Conservation (phyloP, 1,140 invertebrate species). For the Cryptotermes secundus region DNA sequence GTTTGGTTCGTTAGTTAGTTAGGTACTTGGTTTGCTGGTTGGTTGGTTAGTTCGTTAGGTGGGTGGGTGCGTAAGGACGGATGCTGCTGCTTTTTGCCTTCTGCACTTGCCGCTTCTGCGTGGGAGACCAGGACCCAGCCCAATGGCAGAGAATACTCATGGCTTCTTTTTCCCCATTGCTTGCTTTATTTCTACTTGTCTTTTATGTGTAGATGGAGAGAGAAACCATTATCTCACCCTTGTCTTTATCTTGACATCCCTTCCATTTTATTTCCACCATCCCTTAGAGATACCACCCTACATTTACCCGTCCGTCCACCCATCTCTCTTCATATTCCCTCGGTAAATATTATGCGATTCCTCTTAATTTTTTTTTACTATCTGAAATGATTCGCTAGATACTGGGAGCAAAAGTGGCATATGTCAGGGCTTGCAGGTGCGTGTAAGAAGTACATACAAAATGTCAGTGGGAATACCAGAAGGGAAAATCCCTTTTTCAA, state of each 20-base stretch:
- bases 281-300: neutral
- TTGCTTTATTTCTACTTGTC: neutral
- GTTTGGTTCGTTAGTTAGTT: no score
- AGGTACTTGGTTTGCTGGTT: no score
- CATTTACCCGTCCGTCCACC: conserved; percentile 5
- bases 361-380: neutral
- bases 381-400: neutral
- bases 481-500: no score
- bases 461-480: no score
- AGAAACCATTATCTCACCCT: conserved; percentile 18
- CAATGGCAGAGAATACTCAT: conserved; percentile 12
- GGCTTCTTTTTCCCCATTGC: neutral
- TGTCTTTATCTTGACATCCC: neutral
- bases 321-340: conserved; percentile 9
- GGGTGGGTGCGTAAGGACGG: no score
- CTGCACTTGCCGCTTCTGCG: neutral
- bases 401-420: neutral
- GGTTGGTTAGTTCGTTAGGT: no score
- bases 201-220: neutral
- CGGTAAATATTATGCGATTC: neutral
- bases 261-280: neutral
- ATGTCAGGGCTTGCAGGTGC: no score
- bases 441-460: no score
- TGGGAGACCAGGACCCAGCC: neutral
- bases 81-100: neutral